Percentiles rank a stretch among this genome's conserved stretches.
Conservation (phyloP, 2,888 invertebrate species). For the Pteria penguin region DNA sequence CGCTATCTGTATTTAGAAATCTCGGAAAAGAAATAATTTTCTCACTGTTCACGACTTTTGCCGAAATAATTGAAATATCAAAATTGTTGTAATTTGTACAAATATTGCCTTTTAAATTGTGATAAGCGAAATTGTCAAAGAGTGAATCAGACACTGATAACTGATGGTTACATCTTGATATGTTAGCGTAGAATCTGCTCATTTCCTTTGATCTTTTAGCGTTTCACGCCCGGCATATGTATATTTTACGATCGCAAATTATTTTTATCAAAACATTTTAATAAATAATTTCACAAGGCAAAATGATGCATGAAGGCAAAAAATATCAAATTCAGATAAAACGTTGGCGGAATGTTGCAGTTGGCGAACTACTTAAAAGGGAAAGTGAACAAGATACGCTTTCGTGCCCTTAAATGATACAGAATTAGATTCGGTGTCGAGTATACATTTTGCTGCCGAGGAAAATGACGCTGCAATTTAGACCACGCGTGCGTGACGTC, state of each 20-base stretch:
- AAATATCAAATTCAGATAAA: background rate
- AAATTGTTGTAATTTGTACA: background rate
- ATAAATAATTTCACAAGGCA: background rate
- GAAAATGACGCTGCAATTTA: too few species aligned
- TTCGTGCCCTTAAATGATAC: too few species aligned
- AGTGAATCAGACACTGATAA: background rate
- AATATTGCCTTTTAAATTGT: background rate
- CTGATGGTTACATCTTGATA: background rate
- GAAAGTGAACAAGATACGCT: too few species aligned
- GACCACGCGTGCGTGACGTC: too few species aligned
- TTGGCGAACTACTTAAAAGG: too few species aligned
- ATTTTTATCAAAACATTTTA: background rate
- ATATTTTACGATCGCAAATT: background rate
- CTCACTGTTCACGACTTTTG: background rate
- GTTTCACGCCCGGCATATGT: background rate
- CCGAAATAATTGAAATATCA: background rate
- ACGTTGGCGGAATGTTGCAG: background rate
- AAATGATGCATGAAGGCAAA: background rate
- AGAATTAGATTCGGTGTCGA: too few species aligned
- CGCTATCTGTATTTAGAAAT: background rate
- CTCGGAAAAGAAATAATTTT: background rate
- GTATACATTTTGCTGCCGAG: too few species aligned
- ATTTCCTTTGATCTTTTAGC: background rate
- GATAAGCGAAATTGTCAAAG: background rate
- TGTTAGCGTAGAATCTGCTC: background rate